phyloP scores from a whole-genome alignment of 2,113 vertebrate species.

The Periophthalmodon schlosseri region DNA sequence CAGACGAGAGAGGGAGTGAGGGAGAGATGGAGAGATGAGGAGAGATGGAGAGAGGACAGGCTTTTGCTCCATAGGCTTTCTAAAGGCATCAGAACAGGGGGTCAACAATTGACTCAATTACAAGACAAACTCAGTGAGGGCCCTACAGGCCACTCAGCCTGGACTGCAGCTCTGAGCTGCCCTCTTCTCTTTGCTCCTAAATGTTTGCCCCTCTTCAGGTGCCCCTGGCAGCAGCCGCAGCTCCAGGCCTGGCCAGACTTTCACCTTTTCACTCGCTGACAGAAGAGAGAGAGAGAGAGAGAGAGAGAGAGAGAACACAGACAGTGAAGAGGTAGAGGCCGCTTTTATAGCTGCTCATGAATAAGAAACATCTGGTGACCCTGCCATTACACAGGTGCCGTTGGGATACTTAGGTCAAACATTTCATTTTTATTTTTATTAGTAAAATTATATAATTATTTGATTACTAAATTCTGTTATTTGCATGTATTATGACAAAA shows the following conservation, averaged over 20 bases:
- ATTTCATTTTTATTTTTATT: neutral
- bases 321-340: constrained; percentile 59
- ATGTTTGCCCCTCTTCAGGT: constrained; percentile 82
- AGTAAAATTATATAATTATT: neutral
- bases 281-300: constrained; percentile 51
- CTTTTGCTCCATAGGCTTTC: constrained; percentile 60
- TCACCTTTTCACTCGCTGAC: constrained; percentile 74
- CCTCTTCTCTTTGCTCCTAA: constrained; percentile 70
- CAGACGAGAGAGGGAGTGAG: constrained; percentile 49
- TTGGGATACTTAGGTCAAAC: constrained; percentile 11
- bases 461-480: neutral
- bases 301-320: constrained; percentile 47
- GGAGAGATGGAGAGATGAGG: constrained; percentile 64
- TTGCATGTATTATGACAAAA: too few relatives aligned
- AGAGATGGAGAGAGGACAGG: constrained; percentile 57
- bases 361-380: constrained; percentile 71
- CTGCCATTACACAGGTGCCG: constrained; percentile 48
- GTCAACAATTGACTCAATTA: constrained; percentile 89
- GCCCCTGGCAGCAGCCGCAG: constrained; percentile 68
- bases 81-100: constrained; percentile 75
- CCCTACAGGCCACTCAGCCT: constrained; percentile 75
- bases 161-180: constrained; percentile 66
- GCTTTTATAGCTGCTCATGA: constrained; percentile 68
- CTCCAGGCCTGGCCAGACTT: constrained; percentile 65
- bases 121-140: constrained; percentile 85